These are phyloP conservation scores for Bombus polaris DNA, from an alignment of 1,140 invertebrate genomes.

Conservation along the genomic window DNA sequence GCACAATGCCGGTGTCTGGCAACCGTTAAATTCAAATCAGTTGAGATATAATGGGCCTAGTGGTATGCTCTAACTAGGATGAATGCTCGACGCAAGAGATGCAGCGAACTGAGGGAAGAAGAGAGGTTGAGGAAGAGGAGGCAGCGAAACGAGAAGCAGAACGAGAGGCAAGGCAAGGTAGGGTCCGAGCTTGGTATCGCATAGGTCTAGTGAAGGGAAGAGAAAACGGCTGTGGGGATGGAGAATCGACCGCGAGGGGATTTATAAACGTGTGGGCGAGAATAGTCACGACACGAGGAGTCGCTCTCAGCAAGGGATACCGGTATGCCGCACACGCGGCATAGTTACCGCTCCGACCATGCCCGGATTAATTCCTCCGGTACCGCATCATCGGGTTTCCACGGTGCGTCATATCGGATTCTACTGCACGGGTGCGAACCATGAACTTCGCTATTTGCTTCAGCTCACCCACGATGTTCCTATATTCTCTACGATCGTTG, in stretches of 20 bases:
- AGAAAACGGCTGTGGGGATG: not conserved
- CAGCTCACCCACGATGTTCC: too few relatives aligned
- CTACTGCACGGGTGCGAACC: not conserved
- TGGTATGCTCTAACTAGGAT: slow-evolving; percentile 72
- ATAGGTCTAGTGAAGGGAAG: not conserved
- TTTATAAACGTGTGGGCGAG: slow-evolving; percentile 66
- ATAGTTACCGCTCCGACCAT: slow-evolving; percentile 27
- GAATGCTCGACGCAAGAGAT: slow-evolving; percentile 48
- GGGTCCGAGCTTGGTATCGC: not conserved
- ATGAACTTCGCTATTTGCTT: not conserved
- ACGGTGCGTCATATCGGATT: slow-evolving; percentile 3
- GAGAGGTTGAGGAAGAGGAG: slow-evolving; percentile 41
- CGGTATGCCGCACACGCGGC: slow-evolving; percentile 29
- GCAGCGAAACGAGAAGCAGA: not conserved
- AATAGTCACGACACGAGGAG: slow-evolving; percentile 54
- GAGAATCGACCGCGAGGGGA: slow-evolving; percentile 43
- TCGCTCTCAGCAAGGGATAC: slow-evolving; percentile 44
- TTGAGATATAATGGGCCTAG: slow-evolving; percentile 71
- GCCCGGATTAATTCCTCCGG: slow-evolving; percentile 35
- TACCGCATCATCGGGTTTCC: slow-evolving; percentile 18
- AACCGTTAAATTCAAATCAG: slow-evolving; percentile 79
- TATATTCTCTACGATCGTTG: too few relatives aligned
- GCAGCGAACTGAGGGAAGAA: not conserved
- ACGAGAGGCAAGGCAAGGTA: not conserved
- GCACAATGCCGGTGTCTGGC: slow-evolving; percentile 69